Base-by-base conservation (phyloP, 1,140 invertebrate genomes). In the Diplogasteroides magnus region DNA sequence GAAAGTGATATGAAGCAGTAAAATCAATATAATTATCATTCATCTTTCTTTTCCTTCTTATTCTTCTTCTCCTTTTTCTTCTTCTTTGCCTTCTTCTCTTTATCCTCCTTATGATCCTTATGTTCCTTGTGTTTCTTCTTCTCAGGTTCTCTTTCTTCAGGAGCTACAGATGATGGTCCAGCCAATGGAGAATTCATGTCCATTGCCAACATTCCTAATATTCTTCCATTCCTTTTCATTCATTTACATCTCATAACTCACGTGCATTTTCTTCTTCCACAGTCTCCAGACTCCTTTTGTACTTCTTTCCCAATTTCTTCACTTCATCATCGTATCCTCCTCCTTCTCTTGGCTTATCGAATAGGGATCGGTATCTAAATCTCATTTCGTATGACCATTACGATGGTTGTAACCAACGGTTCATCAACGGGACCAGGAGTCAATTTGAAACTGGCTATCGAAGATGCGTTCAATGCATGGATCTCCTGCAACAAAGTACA, bases 371-470 rank as follows among this genome's bases (percentile, higher is more conserved):
- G 59, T 73, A 61, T 59, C 61, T 31, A 71, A 68, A 65, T 72
- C 62, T 71, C 74, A 82, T 88, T 55, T 88, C 86, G 13, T 87
- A 84, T 2, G 87, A 86, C 57, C 88, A 87, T 79, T 90, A 89
- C 77, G 89, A 77, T 13, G 29, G 68, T 62, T 63, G 62, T 68
- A n/a, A 23, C 55, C 15, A 48, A 61, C 68, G 59, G 58, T 64
- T 32, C 58, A 23, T 67, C 60, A 32, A 92, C 91, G 15, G 93
- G 92, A 62, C 95, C 95, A 67, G 94, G 92, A 86, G 97, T 93
- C 71, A 98, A 86, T 72, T 94, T 87, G 83, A 98, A 98, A 31
- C 94, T 94, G 77, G 92, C 88, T 68, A 98, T 85, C 83, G 95
- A 91, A 67, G 91, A 88, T 83, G 90, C 90, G 25, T 90, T 91